Base-by-base conservation (phyloP, 2,113 vertebrate genomes). In the Phalacrocorax aristotelis region DNA sequence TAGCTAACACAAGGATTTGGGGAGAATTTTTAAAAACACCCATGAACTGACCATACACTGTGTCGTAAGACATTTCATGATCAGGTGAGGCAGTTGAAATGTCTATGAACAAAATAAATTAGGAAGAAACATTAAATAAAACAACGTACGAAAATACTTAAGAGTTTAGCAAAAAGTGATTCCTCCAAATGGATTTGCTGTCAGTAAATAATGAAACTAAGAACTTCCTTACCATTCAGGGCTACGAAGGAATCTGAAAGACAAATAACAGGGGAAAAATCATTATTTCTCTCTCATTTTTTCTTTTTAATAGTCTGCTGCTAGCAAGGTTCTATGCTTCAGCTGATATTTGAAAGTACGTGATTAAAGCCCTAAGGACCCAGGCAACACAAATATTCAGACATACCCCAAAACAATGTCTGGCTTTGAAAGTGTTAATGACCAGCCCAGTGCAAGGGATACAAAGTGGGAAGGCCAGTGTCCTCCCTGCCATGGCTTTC, bases 221-320 rank as follows among this genome's bases (percentile, higher is more conserved):
- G 87, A 93, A 95, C 90, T 96, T 98, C 96, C 99, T 99, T 99
- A 99, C 99, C 99, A 97, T 99, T 99, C 98, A 99, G 98, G 51
- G 99, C 99, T 99, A 99, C 99, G 97, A 99, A 99, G 97, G 99
- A 99, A 98, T 99, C 99, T 99, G 98, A 94, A 99, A 98, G 98
- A 86, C 83, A 98, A 98, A 98, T 84, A 97, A 95, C 88, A 96
- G 82, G 92, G 83, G 81, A 97, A 93, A 97, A 95, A 93, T 40
- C 19, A 96, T 98, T 97, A 98, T 97, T 97, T 97, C 71, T 95
- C 65, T 92, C 49, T 87, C 69, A 1, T 55, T 77, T 89, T 77
- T 92, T 40, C 20, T 60, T 78, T 55, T 51, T 69, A 93, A 57
- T 84, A 89, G 49, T 85, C 94, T 84, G 65, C 68, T 97, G 54